phyloP scores from a whole-genome alignment of 2,113 vertebrate species.

The Elephas maximus region DNA sequence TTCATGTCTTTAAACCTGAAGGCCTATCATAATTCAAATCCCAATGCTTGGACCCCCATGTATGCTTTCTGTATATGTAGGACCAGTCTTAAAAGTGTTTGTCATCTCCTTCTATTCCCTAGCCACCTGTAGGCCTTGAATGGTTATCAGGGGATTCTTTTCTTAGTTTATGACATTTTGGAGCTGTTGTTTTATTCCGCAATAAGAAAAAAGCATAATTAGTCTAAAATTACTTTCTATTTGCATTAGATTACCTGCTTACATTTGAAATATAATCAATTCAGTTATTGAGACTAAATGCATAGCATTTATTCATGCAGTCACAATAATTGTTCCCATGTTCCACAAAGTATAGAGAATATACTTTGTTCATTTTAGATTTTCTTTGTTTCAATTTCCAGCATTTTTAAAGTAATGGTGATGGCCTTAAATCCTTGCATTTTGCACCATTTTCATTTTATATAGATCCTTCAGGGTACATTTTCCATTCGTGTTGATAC shows the following conservation, averaged over 20 bases:
- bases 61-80: not conserved
- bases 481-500: not conserved
- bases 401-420: not conserved
- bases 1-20: not conserved
- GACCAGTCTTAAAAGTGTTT: not conserved
- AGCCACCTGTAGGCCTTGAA: no score
- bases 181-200: not conserved
- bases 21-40: not conserved
- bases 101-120: not conserved
- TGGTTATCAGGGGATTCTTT: not conserved
- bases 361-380: constrained; percentile 10
- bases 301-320: not conserved
- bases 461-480: no score
- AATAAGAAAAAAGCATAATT: constrained; percentile 63
- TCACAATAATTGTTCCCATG: not conserved
- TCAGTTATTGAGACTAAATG: constrained; percentile 36
- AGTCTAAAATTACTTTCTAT: constrained; percentile 30
- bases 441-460: not conserved
- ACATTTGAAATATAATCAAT: constrained; percentile 58
- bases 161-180: not conserved
- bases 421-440: not conserved
- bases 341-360: not conserved
- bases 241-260: constrained; percentile 49
- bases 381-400: not conserved
- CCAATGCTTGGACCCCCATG: not conserved